Evolutionary conservation across 2,888 invertebrate genomes (phyloP), one percentile per base, ranked within the genome.

Genomic region (Plebejus argus): DNA sequence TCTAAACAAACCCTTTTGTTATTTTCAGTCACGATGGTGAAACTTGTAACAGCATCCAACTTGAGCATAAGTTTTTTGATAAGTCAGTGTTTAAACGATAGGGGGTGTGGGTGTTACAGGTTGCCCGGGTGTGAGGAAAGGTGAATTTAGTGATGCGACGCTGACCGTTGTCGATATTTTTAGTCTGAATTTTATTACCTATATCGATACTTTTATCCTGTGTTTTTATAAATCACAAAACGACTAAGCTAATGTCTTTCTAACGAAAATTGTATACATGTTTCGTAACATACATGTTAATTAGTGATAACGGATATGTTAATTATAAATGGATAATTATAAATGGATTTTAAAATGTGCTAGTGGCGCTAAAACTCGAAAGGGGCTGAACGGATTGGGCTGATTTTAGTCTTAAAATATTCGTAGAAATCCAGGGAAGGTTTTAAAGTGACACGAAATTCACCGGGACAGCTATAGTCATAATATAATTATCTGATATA

Each of bases 31-130:
- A 86, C 82, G 86, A 86, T 87, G 85, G 87, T 81, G 81, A 86
- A 91, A 90, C 89, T 91, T 92, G 88, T 90, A 89, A 88, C 88
- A 85, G 88, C 86, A 88, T 89, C 86, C 86, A 90, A 91, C 86
- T 91, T 90, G 90, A 92, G 91, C 92, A 90, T 93, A 93, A 93
- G 93, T 93, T 93, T 93, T 93, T 93, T 93, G 93, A 92, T 92
- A 93, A 93, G 92, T 92, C 92, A 91, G 91, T 93, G 90, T 91
- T 93, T 92, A 92, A 93, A 90, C 90, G 92, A 88, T 87, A 86
- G 90, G 90, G 90, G 91, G 88, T 83, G 86, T 89, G 88, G 87
- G 88, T 83, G 87, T 89, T 91, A 91, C 92, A 92, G 93, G 92
- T 92, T 89, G 90, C 84, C 83, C 81, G 88, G 89, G 90, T 86